These are phyloP conservation scores for Drosophila limbata DNA, from an alignment of 2,888 invertebrate species.

Conservation along the genomic window DNA sequence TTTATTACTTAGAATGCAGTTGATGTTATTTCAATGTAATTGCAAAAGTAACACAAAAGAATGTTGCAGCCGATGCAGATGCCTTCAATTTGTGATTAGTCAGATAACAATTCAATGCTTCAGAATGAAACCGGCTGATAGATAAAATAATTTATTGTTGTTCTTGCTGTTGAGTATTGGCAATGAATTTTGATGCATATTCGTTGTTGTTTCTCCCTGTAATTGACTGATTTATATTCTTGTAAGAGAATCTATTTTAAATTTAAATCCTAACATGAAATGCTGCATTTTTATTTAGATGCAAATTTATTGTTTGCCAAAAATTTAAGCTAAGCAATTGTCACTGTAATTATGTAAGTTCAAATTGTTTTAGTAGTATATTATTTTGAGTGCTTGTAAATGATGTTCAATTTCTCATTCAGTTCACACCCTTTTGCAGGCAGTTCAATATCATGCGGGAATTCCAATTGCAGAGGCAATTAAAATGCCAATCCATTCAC, in stretches of 20 bases:
- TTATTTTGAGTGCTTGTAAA: too few relatives aligned
- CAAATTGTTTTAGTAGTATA: not conserved
- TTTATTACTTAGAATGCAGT: conserved; percentile 27
- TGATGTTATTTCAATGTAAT: conserved; percentile 31
- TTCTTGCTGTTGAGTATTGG: not conserved
- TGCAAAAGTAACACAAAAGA: conserved; percentile 17
- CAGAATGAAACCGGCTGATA: conserved; percentile 1
- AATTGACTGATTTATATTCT: conserved; percentile 16
- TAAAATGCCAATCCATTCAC: conserved; percentile 60
- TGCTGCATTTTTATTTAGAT: not conserved
- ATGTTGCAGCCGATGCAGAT: conserved; percentile 4
- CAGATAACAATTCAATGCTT: conserved; percentile 18
- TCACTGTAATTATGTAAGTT: not conserved
- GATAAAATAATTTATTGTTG: conserved; percentile 18
- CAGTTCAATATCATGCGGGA: conserved; percentile 30
- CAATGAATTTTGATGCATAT: conserved; percentile 5
- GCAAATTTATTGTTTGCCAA: not conserved
- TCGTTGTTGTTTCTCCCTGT: not conserved
- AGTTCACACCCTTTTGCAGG: not conserved
- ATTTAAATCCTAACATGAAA: not conserved
- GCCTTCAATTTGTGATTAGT: conserved; percentile 7
- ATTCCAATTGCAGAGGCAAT: conserved; percentile 49
- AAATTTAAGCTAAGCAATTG: not conserved
- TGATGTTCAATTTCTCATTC: not conserved
- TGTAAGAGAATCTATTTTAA: not conserved